Conservation (phyloP, 2,888 invertebrate genomes). For the Lasioglossum figueresi region DNA sequence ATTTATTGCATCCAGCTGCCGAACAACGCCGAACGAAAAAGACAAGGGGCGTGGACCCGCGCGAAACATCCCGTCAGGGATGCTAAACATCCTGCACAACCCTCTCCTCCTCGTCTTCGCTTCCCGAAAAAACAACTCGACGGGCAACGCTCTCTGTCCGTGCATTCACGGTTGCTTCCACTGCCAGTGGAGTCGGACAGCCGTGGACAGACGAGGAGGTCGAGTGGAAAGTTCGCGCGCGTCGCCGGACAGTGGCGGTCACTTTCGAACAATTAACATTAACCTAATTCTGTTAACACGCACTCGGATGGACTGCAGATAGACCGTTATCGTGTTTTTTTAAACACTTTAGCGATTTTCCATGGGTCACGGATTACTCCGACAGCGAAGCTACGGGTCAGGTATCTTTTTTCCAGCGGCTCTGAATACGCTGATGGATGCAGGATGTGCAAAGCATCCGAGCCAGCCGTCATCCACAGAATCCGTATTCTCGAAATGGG, state of each 20-base stretch:
- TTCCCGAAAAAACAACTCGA: not conserved
- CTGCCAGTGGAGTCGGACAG: not conserved
- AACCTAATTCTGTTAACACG: not conserved
- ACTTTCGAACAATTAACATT: not conserved
- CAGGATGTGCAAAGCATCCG: not conserved
- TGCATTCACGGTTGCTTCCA: not conserved
- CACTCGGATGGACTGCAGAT: not conserved
- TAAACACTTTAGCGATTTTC: not conserved
- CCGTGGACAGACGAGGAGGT: not conserved
- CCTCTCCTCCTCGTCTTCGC: not conserved
- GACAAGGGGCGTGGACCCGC: not conserved
- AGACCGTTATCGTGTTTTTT: not conserved
- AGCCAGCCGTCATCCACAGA: not conserved
- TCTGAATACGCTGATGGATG: not conserved
- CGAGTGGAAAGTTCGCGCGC: not conserved
- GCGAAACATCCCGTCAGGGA: not conserved
- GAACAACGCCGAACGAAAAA: not conserved
- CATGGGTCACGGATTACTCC: not conserved
- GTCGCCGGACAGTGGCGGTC: not conserved
- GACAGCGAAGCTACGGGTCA: not conserved
- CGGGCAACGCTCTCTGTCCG: not conserved
- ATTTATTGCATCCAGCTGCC: constrained; percentile 10
- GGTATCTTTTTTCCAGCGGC: not conserved
- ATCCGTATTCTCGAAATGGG: constrained; percentile 2
- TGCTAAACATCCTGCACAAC: not conserved